Evolutionary conservation across 2,888 invertebrate species (phyloP).

Genomic region (Microctonus hyperodae): DNA sequence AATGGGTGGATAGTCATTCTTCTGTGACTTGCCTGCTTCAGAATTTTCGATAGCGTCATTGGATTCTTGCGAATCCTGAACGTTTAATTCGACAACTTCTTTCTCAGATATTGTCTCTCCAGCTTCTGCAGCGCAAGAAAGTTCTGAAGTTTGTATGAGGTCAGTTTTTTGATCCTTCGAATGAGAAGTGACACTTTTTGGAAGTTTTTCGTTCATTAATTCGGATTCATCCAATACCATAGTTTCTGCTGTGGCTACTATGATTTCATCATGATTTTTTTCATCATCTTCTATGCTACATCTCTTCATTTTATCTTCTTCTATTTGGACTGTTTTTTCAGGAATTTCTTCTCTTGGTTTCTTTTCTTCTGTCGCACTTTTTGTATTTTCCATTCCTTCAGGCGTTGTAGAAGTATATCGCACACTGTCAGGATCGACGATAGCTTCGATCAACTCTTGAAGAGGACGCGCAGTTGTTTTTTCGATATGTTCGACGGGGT

Average conservation of each 20-base stretch:
- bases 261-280: slow-evolving; percentile 30
- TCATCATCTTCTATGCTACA: slow-evolving; percentile 7
- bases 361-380: slow-evolving; percentile 22
- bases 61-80: not conserved
- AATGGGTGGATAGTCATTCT: not conserved
- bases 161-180: too few relatives aligned
- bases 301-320: not conserved
- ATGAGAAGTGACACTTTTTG: too few relatives aligned
- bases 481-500: slow-evolving; percentile 46
- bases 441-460: slow-evolving; percentile 50
- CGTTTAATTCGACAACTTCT: not conserved
- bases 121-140: too few relatives aligned
- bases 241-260: slow-evolving; percentile 33
- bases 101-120: slow-evolving; percentile 12
- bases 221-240: slow-evolving; percentile 26
- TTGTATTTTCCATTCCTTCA: slow-evolving; percentile 19
- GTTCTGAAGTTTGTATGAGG: too few relatives aligned
- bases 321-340: slow-evolving; percentile 22
- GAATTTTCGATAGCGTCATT: not conserved
- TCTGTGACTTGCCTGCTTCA: not conserved
- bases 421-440: slow-evolving; percentile 40
- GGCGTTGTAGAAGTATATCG: slow-evolving; percentile 32
- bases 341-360: slow-evolving; percentile 16
- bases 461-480: slow-evolving; percentile 47
- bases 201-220: too few relatives aligned